A percentile compares a stretch with the other conserved stretches of the same genome.
These are phyloP conservation scores for Fregetta grallaria DNA, from an alignment of 2,113 vertebrate genomes.

Conservation along the genomic window DNA sequence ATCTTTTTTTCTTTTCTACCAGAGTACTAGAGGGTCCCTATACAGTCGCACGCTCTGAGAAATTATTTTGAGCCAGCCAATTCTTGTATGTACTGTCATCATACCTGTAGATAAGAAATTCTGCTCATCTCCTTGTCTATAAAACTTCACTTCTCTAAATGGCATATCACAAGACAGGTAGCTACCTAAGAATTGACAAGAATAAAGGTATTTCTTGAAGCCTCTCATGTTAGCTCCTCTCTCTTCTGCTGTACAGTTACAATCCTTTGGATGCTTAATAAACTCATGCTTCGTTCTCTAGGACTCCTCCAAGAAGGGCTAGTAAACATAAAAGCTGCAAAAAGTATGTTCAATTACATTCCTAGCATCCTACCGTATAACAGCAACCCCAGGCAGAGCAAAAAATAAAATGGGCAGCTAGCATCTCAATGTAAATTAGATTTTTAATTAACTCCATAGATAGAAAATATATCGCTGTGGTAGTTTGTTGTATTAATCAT, in stretches of 20 bases:
- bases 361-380: background rate
- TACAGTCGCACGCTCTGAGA: rapidly evolving
- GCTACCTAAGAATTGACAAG: background rate
- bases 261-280: no score
- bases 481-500: background rate
- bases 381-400: background rate
- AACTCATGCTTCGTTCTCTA: background rate
- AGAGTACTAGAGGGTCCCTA: background rate
- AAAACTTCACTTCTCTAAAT: background rate
- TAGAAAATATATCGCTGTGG: background rate
- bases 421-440: background rate
- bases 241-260: background rate
- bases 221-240: background rate
- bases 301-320: background rate
- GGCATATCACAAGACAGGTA: background rate
- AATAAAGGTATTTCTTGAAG: background rate
- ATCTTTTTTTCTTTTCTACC: background rate
- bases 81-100: background rate
- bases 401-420: background rate
- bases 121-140: background rate
- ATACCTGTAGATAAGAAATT: background rate
- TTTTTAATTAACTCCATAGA: background rate
- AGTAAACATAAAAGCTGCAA: background rate
- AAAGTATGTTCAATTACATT: background rate
- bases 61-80: background rate